phyloP scores from a whole-genome alignment of 2,797 vertebrate genomes.

The Neosilurus hyrtlii region DNA sequence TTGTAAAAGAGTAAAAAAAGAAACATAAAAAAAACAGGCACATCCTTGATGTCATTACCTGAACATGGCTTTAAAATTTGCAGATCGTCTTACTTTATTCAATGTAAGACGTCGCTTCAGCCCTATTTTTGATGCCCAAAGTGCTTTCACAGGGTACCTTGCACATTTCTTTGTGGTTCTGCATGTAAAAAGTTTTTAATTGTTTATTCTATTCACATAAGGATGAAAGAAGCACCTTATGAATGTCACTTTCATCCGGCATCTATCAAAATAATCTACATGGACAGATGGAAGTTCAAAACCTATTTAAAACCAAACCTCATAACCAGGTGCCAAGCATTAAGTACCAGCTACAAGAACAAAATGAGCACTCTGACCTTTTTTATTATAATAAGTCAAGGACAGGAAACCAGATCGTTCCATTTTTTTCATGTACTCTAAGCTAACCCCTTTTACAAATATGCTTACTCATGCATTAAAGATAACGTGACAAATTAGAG shows the following conservation, averaged over 20 bases:
- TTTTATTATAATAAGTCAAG: neutral
- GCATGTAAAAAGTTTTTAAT: constrained; percentile 18
- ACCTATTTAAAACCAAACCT: neutral
- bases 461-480: neutral
- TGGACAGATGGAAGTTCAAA: neutral
- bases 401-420: neutral
- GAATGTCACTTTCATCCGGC: neutral
- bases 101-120: neutral
- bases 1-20: neutral
- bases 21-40: neutral
- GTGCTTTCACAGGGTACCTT: neutral
- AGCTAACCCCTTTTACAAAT: neutral
- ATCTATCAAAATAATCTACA: neutral
- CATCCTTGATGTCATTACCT: neutral
- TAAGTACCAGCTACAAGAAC: neutral
- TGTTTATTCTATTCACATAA: neutral
- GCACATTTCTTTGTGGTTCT: neutral
- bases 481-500: neutral
- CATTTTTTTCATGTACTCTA: neutral
- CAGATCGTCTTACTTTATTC: too few species aligned
- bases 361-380: neutral
- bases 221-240: neutral
- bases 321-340: neutral
- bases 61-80: neutral
- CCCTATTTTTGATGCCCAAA: neutral